Conservation (phyloP, 2,888 invertebrate genomes). For the Erebia ligea region DNA sequence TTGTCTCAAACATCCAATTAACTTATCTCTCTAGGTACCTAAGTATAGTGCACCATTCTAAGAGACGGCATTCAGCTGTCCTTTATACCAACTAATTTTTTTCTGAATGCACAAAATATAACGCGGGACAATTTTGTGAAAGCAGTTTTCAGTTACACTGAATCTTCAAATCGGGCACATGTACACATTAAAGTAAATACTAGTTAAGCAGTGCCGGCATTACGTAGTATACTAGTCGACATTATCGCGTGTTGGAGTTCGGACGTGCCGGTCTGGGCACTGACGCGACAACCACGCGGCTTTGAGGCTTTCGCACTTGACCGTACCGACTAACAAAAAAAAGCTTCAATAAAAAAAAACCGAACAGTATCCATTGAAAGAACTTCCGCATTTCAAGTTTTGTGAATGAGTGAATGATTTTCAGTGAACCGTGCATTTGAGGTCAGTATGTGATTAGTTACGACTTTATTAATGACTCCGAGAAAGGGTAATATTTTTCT, state of each 20-base stretch:
- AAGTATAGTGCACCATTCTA: too few relatives aligned
- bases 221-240: conserved; percentile 57
- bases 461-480: conserved; percentile 28
- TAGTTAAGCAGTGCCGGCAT: conserved; percentile 54
- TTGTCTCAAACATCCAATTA: too few relatives aligned
- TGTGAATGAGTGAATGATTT: conserved; percentile 57
- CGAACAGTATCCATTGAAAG: conserved; percentile 25
- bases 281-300: conserved; percentile 59
- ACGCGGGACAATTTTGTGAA: conserved; percentile 1
- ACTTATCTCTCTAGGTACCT: too few relatives aligned
- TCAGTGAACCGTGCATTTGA: conserved; percentile 59
- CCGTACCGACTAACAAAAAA: conserved; percentile 36
- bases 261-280: conserved; percentile 59
- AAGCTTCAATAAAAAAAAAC: conserved; percentile 36
- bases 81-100: too few relatives aligned
- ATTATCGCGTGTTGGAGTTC: conserved; percentile 59
- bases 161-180: conserved; percentile 37
- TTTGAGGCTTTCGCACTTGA: conserved; percentile 37
- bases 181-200: conserved; percentile 52
- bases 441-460: conserved; percentile 59
- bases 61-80: too few relatives aligned
- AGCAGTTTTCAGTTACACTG: conserved; percentile 39
- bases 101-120: not conserved
- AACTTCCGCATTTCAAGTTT: conserved; percentile 38
- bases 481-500: conserved; percentile 7